Evolutionary conservation across 2,888 invertebrate genomes (phyloP), one percentile per base, ranked within the genome.

Genomic region (Noctua janthe): DNA sequence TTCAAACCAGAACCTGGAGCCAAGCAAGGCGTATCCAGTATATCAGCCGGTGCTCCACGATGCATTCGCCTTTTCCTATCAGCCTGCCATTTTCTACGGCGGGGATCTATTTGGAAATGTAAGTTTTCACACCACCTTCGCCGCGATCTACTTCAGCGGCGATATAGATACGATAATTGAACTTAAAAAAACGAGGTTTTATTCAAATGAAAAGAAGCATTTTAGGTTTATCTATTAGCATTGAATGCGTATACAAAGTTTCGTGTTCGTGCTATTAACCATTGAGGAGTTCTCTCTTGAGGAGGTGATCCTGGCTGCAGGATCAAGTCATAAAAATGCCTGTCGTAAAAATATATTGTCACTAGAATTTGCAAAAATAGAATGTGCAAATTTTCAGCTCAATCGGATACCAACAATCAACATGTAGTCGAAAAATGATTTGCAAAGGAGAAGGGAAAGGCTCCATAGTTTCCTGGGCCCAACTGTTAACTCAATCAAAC

Each of bases 1-100:
- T 6, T 98, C 98, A 10, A 98, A 98, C 91, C 98, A 98, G 92
- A 98, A 98, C 93, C 94, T 98, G 76, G 97, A 98, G 75, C 98
- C 98, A 1, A 98, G 98, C 90, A 97, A 98, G 81, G 98, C 98
- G 0, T 98, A 97, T 93, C 98, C 98, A 0, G 98, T 98, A 69
- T 97, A 98, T 87, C 98, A 98, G 89, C 98, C 98, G 13, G 97
- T 98, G 17, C 94, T 98, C 67, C 98, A 98, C 82, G 97, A 98
- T 83, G 96, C 98, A 8, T 97, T 98, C 86, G 97, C 97, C 2
- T 97, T 94, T 86, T 94, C 97, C 1, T 93, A 94, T 70, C 96
- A 95, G 69, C 94, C 97, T 2, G 89, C 95, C 0, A 82, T 95
- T 29, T 92, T 94, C 73, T 96, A 96, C 79, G 95, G 95, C 64